Evolutionary conservation across 2,888 invertebrate species (phyloP).

Genomic region (Anoplius nigerrimus): DNA sequence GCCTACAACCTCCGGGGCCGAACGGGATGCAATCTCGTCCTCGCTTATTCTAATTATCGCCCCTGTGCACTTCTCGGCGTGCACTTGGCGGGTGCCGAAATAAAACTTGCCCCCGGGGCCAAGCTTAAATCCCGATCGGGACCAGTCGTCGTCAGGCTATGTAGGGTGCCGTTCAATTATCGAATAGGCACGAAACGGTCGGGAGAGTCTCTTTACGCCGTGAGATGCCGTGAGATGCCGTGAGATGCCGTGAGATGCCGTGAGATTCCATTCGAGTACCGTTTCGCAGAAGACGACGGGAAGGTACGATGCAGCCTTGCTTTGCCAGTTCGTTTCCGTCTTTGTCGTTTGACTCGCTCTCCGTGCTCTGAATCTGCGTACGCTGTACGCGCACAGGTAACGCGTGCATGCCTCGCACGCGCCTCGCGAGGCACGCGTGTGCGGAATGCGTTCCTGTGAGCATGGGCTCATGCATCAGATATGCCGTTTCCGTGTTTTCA

Average conservation of each 20-base stretch:
- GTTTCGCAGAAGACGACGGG: conserved; percentile 35
- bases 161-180: conserved; percentile 41
- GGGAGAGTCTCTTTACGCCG: too few species aligned
- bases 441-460: conserved; percentile 14
- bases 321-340: not conserved
- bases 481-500: conserved; percentile 46
- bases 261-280: conserved; percentile 12
- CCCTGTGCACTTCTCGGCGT: conserved; percentile 1
- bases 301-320: conserved; percentile 8
- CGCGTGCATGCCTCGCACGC: not conserved
- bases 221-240: too few species aligned
- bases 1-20: too few species aligned
- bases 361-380: not conserved
- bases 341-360: conserved; percentile 3
- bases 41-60: conserved; percentile 22
- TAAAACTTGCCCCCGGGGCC: conserved; percentile 32
- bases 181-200: conserved; percentile 27
- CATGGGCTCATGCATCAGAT: conserved; percentile 36
- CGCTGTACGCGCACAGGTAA: not conserved
- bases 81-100: conserved; percentile 23
- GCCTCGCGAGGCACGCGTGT: conserved; percentile 10
- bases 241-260: too few species aligned
- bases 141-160: not conserved
- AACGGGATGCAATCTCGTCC: not conserved
- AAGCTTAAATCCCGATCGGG: conserved; percentile 30